Conservation (phyloP, 2,888 invertebrate genomes). For the Saturnia pavonia region DNA sequence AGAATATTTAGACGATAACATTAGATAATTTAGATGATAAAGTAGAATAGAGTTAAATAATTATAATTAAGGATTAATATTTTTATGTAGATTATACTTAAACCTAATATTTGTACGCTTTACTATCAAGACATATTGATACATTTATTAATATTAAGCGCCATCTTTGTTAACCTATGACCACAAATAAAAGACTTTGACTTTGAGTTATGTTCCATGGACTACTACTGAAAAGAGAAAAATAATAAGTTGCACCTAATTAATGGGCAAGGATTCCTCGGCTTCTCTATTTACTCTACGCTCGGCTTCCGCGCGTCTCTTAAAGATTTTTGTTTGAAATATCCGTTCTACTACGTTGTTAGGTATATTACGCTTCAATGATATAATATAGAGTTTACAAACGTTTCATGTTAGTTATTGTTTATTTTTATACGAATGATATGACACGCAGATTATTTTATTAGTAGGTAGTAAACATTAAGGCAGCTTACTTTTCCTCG, state of each 20-base stretch:
- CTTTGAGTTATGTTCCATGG: neutral
- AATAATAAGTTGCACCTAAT: neutral
- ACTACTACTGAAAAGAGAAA: neutral
- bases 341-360: neutral
- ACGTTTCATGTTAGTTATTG: neutral
- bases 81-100: no score
- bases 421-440: neutral
- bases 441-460: neutral
- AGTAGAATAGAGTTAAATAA: no score
- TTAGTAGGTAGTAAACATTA: constrained; percentile 2
- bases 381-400: neutral
- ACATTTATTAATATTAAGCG: no score
- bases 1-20: no score
- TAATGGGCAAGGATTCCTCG: neutral
- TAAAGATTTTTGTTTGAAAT: neutral
- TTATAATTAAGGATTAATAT: no score
- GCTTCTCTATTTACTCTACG: no score
- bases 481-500: constrained; percentile 8
- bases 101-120: no score
- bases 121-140: no score
- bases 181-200: no score
- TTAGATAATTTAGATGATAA: no score
- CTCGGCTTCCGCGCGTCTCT: neutral
- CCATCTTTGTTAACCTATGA: no score
- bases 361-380: no score